Conservation (phyloP, 2,888 invertebrate genomes). For the Drosophila falleni region DNA sequence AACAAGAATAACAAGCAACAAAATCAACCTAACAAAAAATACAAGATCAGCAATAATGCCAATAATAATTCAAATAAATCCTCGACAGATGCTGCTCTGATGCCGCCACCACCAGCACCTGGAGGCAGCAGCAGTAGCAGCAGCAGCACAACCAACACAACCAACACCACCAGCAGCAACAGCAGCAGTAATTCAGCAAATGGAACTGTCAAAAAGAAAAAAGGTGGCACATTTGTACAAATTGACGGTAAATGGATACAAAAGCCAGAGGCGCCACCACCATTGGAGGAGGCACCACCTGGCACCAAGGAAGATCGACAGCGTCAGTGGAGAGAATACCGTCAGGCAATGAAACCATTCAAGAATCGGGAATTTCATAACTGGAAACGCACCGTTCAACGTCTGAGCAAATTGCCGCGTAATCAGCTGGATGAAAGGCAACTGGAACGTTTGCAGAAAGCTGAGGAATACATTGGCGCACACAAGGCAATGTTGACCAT, state of each 20-base stretch:
- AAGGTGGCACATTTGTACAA: slow-evolving; percentile 65
- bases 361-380: slow-evolving; percentile 82
- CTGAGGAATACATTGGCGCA: slow-evolving; percentile 70
- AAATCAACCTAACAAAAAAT: slow-evolving; percentile 41
- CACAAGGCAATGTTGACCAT: slow-evolving; percentile 76
- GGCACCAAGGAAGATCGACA: slow-evolving; percentile 75
- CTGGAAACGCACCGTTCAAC: slow-evolving; percentile 77
- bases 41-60: slow-evolving; percentile 20
- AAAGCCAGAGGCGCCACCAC: slow-evolving; percentile 67
- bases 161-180: neutral
- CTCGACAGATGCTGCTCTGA: slow-evolving; percentile 43
- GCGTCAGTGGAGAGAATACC: slow-evolving; percentile 77
- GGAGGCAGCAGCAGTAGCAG: neutral
- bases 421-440: slow-evolving; percentile 74
- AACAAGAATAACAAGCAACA: slow-evolving; percentile 30
- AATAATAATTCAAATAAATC: slow-evolving; percentile 21
- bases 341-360: slow-evolving; percentile 81
- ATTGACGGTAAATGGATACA: slow-evolving; percentile 71
- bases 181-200: slow-evolving; percentile 22
- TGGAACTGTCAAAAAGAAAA: slow-evolving; percentile 49
- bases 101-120: slow-evolving; percentile 62
- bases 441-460: slow-evolving; percentile 64
- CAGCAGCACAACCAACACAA: slow-evolving; percentile 1
- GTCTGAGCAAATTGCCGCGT: slow-evolving; percentile 69
- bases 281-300: slow-evolving; percentile 62